Evolutionary conservation across 2,113 vertebrate species (phyloP), one percentile per base, ranked within the genome.

Genomic region (Camarhynchus parvulus): DNA sequence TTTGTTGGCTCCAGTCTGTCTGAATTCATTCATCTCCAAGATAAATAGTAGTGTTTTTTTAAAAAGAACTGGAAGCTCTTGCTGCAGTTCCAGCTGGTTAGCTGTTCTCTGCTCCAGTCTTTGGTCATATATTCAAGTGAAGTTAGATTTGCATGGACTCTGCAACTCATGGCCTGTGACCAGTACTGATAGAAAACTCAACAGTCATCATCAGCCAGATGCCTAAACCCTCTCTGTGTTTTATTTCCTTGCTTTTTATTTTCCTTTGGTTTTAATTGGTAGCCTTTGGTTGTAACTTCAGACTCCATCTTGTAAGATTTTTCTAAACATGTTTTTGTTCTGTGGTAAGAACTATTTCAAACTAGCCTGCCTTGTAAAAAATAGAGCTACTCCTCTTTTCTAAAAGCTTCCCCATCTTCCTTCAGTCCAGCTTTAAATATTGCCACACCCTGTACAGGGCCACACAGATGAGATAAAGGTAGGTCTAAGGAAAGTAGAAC

Each of bases 361-460:
- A 67, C 18, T 13, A 46, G 64, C 17, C 28, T 44, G 14, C 25
- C n/a, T 7, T 53, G 15, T 69, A 3, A 67, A 59, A 88, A 68
- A 30, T 37, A 30, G 73, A 81, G 21, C 30, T 52, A 39, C 3
- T 72, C 5, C 9, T 66, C 30, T 53, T 83, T 73, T 73, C 18
- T 69, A 24, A 80, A 46, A 47, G 13, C 11, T 76, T 82, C 19
- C 9, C 11, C 63, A 0, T 52, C 23, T 73, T 67, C 37, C 37
- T 67, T 85, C 35, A 41, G 59, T 70, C 21, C 28, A 12, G 7
- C 31, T 39, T 73, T 2, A 61, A 61, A 44, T 69, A 49, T 7
- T 74, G 31, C 27, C 59, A n/a, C 5, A 53, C 13, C 13, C 9
- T 19, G 2, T 42, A 27, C 0, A 4, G 15, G 30, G 14, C 17